These are phyloP conservation scores for Pseudococcus viburni DNA, from an alignment of 2,888 invertebrate species.

Conservation along the genomic window DNA sequence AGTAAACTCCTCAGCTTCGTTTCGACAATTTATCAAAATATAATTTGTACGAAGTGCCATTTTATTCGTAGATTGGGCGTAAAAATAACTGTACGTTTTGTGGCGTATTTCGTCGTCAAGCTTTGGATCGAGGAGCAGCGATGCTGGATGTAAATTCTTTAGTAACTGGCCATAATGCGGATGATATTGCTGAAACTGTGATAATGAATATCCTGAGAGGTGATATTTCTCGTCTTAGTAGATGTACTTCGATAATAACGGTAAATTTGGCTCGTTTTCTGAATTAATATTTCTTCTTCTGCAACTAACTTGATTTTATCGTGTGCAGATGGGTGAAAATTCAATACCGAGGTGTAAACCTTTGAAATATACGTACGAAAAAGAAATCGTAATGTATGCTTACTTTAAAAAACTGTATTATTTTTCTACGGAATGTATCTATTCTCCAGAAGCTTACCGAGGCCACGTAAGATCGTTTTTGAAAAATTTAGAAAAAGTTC, in stretches of 20 bases:
- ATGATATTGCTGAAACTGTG: constrained; percentile 98
- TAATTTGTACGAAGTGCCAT: background rate
- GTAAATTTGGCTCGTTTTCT: constrained; percentile 74
- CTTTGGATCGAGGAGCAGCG: constrained; percentile 94
- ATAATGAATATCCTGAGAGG: constrained; percentile 98
- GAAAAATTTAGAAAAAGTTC: constrained; percentile 94
- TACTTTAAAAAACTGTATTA: constrained; percentile 96
- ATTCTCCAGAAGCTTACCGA: constrained; percentile 97
- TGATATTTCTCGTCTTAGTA: constrained; percentile 91
- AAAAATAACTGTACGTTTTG: constrained; percentile 98
- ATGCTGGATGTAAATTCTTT: constrained; percentile 91
- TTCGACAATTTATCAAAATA: background rate
- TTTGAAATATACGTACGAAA: constrained; percentile 97
- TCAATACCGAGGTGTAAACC: constrained; percentile 94
- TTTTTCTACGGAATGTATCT: constrained; percentile 98
- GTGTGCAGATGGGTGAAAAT: constrained; percentile 80
- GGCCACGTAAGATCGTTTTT: constrained; percentile 91
- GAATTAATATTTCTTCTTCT: constrained; percentile 40
- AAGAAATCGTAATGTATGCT: constrained; percentile 99
- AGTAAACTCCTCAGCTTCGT: constrained; percentile 71
- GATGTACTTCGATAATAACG: constrained; percentile 93
- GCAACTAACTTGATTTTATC: constrained; percentile 66
- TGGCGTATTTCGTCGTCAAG: constrained; percentile 95
- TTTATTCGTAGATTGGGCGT: constrained; percentile 76
- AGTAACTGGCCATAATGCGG: constrained; percentile 97